These are phyloP conservation scores for Hydrolagus colliei DNA, from an alignment of 2,797 vertebrate genomes.

Conservation along the genomic window DNA sequence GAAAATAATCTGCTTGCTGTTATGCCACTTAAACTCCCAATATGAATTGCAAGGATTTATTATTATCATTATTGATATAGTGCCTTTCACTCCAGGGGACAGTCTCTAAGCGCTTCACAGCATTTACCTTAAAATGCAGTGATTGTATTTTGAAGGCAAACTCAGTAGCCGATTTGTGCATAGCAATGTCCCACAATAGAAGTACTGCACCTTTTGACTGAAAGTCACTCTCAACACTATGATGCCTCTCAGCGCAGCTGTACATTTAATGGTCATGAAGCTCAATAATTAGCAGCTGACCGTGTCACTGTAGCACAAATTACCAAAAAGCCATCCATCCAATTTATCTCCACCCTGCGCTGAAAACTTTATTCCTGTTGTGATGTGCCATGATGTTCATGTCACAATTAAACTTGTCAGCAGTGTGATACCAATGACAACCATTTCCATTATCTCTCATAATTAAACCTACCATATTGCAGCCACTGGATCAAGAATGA, in stretches of 20 bases:
- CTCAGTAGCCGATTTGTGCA: no score
- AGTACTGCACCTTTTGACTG: background rate
- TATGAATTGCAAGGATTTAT: no score
- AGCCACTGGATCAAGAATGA: background rate
- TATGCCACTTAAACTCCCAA: no score
- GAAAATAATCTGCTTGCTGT: no score
- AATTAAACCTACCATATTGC: slow-evolving; percentile 15
- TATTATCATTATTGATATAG: no score
- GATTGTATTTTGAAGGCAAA: no score
- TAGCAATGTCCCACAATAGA: no score
- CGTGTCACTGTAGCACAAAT: slow-evolving; percentile 3
- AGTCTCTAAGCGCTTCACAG: no score
- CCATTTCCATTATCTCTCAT: slow-evolving; percentile 40
- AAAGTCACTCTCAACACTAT: slow-evolving; percentile 60
- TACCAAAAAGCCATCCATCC: slow-evolving; percentile 32
- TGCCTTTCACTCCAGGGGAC: no score
- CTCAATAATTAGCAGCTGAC: slow-evolving; percentile 75
- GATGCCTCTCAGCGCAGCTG: slow-evolving; percentile 74
- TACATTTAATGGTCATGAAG: slow-evolving; percentile 77
- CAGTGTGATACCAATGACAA: slow-evolving; percentile 64
- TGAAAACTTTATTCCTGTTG: slow-evolving; percentile 59
- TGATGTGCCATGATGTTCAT: slow-evolving; percentile 66
- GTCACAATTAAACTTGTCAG: slow-evolving; percentile 71
- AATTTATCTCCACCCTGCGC: slow-evolving; percentile 50
- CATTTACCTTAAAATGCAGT: no score